These are phyloP conservation scores for Cryptoleucopteryx plumbea DNA, from an alignment of 2,113 vertebrate genomes.

Conservation along the genomic window DNA sequence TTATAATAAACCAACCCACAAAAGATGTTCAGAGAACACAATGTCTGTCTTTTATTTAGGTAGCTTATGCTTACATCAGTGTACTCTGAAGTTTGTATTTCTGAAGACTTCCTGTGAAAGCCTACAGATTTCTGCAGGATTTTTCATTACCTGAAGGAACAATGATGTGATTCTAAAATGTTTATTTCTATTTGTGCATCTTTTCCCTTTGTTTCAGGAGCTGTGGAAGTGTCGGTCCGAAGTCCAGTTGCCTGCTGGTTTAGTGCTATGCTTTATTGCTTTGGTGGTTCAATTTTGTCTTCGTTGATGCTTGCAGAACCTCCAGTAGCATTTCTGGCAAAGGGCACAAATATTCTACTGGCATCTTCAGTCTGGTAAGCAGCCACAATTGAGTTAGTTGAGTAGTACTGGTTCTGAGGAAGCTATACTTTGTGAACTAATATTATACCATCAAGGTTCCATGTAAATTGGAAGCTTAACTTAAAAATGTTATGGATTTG, in stretches of 20 bases:
- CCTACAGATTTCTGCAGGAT: not conserved
- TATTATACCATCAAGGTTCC: not conserved
- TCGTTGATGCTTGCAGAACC: slow-evolving; percentile 90
- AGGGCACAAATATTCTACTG: slow-evolving; percentile 81
- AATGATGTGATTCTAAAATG: not conserved
- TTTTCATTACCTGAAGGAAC: not conserved
- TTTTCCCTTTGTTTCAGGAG: slow-evolving; percentile 76
- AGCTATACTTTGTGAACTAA: not conserved
- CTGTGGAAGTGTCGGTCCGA: slow-evolving; percentile 71
- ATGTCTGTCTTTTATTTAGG: not conserved
- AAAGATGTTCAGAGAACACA: not conserved
- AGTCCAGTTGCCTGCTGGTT: slow-evolving; percentile 96
- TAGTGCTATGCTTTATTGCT: slow-evolving; percentile 95
- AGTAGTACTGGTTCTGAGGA: not conserved
- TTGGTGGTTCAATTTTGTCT: slow-evolving; percentile 91
- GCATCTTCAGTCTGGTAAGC: slow-evolving; percentile 93
- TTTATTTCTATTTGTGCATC: not conserved
- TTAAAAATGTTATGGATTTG: not conserved
- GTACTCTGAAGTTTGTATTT: not conserved
- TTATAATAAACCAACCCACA: not conserved
- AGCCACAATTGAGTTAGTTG: not conserved
- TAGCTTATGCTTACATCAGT: not conserved
- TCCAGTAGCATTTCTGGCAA: slow-evolving; percentile 83
- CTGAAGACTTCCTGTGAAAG: not conserved
- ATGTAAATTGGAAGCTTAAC: not conserved